Percentiles rank a stretch among this genome's conserved stretches.
Conservation (phyloP, 2,113 vertebrate species). For the Rattus rattus region DNA sequence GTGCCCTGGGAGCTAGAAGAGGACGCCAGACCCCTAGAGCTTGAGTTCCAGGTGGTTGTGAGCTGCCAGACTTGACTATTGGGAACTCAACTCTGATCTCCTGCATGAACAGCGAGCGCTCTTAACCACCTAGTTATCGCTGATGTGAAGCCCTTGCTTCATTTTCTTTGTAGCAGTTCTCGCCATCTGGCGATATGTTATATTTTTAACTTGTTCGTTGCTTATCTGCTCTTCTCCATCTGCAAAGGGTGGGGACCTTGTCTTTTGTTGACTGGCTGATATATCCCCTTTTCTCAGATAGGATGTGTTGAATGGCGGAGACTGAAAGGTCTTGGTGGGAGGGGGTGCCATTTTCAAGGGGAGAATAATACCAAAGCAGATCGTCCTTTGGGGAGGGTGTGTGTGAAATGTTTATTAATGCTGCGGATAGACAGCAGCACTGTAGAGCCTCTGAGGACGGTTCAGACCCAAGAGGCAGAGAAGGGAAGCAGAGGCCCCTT, state of each 20-base stretch:
- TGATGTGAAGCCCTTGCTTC: background rate
- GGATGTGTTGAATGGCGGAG: background rate
- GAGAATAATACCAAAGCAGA: too few relatives aligned
- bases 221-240: too few relatives aligned
- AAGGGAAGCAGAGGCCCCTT: background rate
- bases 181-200: background rate
- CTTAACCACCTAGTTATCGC: too few relatives aligned
- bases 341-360: background rate
- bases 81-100: background rate
- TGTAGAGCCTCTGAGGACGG: background rate
- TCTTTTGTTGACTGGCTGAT: background rate
- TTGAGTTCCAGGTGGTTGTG: background rate
- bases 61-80: background rate
- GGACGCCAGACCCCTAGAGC: background rate
- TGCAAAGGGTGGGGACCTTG: background rate
- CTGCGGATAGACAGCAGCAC: background rate
- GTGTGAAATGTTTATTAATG: too few relatives aligned
- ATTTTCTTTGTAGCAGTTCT: too few relatives aligned
- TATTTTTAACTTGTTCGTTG: background rate
- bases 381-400: background rate
- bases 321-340: background rate
- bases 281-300: background rate
- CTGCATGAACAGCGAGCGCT: too few relatives aligned
- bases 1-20: background rate
- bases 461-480: background rate